These are phyloP conservation scores for Butorides virescens DNA, from an alignment of 2,113 vertebrate species.

Conservation along the genomic window DNA sequence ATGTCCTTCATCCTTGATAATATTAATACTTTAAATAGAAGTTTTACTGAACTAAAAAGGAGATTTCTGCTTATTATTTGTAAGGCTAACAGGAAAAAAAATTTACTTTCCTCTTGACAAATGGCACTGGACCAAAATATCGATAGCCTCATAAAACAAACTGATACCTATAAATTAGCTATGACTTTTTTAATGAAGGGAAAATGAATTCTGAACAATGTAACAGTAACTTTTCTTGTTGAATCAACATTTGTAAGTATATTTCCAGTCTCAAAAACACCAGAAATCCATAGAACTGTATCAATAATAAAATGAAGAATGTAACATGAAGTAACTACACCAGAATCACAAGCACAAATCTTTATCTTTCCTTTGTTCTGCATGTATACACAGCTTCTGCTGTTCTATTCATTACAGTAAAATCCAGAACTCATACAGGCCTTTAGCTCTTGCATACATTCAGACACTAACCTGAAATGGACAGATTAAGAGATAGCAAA, in stretches of 20 bases:
- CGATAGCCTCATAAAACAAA: neutral
- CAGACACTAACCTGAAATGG: neutral
- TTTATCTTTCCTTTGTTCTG: neutral
- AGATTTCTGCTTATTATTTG: neutral
- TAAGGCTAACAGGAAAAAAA: neutral
- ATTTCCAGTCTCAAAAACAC: neutral
- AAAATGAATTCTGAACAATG: neutral
- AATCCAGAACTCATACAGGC: neutral
- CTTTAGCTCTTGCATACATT: neutral
- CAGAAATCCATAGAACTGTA: neutral
- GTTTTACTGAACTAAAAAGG: neutral
- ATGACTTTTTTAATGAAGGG: conserved; percentile 6
- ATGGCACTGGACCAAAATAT: neutral
- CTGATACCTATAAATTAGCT: neutral
- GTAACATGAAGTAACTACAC: neutral
- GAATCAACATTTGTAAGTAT: neutral
- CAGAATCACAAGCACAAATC: conserved; percentile 38
- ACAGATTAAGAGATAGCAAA: neutral
- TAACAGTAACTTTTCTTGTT: neutral
- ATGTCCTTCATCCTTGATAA: neutral
- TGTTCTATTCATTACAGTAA: neutral
- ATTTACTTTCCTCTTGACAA: neutral
- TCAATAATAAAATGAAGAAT: neutral
- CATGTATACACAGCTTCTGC: neutral
- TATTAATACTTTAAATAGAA: neutral